Conservation (phyloP, 2,113 vertebrate species). For the Gorsachius goisagi region DNA sequence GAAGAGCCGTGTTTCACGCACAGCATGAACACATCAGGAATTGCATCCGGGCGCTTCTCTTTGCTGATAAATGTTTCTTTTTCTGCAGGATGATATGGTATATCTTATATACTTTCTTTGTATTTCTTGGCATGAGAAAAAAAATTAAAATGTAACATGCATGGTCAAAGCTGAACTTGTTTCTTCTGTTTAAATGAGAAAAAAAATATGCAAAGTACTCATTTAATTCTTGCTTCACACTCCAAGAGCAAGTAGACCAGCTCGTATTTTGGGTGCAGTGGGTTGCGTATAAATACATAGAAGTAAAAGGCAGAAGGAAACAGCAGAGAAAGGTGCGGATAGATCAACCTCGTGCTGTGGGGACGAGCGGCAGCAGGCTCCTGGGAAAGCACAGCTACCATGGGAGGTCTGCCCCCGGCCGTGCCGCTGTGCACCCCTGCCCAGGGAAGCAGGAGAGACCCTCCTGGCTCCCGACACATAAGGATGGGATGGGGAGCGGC, state of each 20-base stretch:
- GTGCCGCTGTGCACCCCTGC: background rate
- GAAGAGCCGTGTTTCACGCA: background rate
- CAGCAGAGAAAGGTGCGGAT: background rate
- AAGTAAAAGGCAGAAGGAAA: background rate
- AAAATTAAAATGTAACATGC: constrained; percentile 90
- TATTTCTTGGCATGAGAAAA: constrained; percentile 89
- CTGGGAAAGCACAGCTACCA: accelerated
- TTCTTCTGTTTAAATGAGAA: constrained; percentile 41
- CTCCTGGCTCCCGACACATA: background rate
- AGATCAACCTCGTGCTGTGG: background rate
- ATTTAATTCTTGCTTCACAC: background rate
- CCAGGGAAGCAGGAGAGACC: background rate
- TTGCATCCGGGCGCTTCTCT: background rate
- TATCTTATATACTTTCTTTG: constrained; percentile 73
- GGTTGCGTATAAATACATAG: background rate
- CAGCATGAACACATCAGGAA: background rate
- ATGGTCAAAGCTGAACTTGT: constrained; percentile 63
- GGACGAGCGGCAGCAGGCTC: background rate
- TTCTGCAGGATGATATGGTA: constrained; percentile 58
- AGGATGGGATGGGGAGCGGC: background rate
- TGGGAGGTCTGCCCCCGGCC: background rate
- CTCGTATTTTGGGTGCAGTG: background rate
- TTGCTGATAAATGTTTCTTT: background rate
- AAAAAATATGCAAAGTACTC: background rate
- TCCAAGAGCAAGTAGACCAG: background rate